Conservation (phyloP, 2,113 vertebrate genomes). For the Anas platyrhynchos region DNA sequence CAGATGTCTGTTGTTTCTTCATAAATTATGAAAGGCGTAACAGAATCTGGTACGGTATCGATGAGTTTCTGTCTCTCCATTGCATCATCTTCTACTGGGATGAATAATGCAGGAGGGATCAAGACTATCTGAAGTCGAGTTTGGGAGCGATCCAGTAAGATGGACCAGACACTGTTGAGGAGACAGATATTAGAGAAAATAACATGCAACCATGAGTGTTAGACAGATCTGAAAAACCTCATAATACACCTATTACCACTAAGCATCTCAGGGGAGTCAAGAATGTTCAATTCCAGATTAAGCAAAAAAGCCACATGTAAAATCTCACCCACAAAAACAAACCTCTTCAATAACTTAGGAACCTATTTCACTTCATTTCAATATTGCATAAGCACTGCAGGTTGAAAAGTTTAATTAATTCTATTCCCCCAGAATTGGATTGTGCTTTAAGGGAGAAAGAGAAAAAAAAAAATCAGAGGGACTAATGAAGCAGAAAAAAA, state of each 20-base stretch:
- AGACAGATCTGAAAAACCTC: constrained; percentile 1
- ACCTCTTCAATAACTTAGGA: not conserved
- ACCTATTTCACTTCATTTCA: constrained; percentile 28
- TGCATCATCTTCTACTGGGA: constrained; percentile 81
- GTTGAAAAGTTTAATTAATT: constrained; percentile 63
- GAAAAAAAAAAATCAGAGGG: constrained; percentile 24
- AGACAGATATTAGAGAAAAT: constrained; percentile 60
- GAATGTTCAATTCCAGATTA: not conserved
- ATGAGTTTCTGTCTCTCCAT: constrained; percentile 81
- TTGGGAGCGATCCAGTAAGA: constrained; percentile 83
- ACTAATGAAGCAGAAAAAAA: not conserved
- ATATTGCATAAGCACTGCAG: constrained; percentile 50
- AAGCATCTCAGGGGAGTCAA: not conserved
- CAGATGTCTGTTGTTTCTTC: constrained; percentile 87
- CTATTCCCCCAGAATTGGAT: constrained; percentile 3
- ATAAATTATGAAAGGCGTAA: constrained; percentile 83
- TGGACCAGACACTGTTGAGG: constrained; percentile 81
- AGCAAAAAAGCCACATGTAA: constrained; percentile 25
- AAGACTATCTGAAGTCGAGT: constrained; percentile 84
- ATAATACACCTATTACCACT: not conserved
- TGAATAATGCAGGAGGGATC: constrained; percentile 83
- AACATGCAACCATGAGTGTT: not conserved
- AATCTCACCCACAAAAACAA: constrained; percentile 40
- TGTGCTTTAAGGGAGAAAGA: constrained; percentile 40
- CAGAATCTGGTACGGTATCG: constrained; percentile 78